Percentiles rank a stretch among this genome's conserved stretches.
Evolutionary conservation across 2,797 vertebrate genomes (phyloP).

Genomic region (Halcyon badia): DNA sequence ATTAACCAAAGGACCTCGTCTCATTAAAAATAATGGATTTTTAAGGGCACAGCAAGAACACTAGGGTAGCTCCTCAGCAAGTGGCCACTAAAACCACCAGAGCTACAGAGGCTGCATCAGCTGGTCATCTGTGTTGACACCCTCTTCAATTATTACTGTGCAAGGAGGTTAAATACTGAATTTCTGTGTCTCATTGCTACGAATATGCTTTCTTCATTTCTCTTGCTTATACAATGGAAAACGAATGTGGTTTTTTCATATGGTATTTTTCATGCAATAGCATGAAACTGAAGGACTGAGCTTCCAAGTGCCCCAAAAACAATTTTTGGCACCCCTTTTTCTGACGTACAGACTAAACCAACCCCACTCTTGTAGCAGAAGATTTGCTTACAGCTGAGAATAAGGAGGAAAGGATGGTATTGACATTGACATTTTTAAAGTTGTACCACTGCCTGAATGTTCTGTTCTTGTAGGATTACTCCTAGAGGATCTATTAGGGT

Average conservation of each 20-base stretch:
- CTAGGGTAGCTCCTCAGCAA: neutral
- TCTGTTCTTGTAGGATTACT: conserved; percentile 41
- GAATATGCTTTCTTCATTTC: neutral
- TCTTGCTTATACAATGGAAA: neutral
- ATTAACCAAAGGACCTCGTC: neutral
- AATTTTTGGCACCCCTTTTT: neutral
- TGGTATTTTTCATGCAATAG: neutral
- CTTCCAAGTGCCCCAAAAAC: neutral
- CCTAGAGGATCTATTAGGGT: conserved; percentile 42
- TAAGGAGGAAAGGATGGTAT: conserved; percentile 11
- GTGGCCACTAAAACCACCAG: neutral
- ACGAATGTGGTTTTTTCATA: neutral
- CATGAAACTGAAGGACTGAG: neutral
- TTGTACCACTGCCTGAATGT: neutral
- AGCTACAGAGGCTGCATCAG: neutral
- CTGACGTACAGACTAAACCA: neutral
- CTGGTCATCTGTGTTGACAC: neutral
- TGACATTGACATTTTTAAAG: conserved; percentile 16
- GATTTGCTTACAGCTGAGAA: conserved; percentile 30
- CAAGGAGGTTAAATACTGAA: neutral
- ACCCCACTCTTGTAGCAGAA: neutral
- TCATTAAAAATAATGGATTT: neutral
- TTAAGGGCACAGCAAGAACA: neutral
- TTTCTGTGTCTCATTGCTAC: neutral
- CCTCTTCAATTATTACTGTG: neutral